Base-by-base conservation (phyloP, 1,140 invertebrate species). In the Hesperophylax magnus region DNA sequence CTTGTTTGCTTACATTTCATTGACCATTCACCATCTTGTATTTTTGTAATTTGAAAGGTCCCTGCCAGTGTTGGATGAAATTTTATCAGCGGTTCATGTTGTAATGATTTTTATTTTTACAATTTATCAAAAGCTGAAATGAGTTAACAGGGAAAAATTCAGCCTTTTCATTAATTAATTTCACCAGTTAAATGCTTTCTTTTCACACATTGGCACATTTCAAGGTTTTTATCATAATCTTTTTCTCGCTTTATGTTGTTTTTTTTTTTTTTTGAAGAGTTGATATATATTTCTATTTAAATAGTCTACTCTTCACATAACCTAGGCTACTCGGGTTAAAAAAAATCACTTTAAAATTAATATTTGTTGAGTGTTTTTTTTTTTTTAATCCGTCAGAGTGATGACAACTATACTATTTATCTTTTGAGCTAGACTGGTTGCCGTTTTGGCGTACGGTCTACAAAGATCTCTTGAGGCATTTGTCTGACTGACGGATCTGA, bases 401-500 rank as follows among this genome's bases (percentile, higher is more conserved):
- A 81, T 81, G 79, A 81, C 61, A 76, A 9, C 54, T 27, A 63
- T 60, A 65, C 79, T 81, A 81, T 53, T 47, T 52, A 34, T 39
- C 31, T 52, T 47, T 76, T 81, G 79, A 81, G 79, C 63, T 22
- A 67, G 27, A 56, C 60, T 65, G 63, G 7, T 39, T 47, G 53
- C 74, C 79, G 79, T 81, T 77, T 69, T 81, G 79, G 74, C n/a
- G 6, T 54, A 3, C 53, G 27, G 58, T 65, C 47, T 76, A n/a
- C 79, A 18, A 52, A 81, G 79, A 81, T 81, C 24, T 20, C 24
- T 31, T 47, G 79, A 81, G 79, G 79, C 79, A 81, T 81, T 81
- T 81, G 79, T 81, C 79, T 81, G 79, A 81, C 74, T 67, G 53
- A 54, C 69, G 24, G 67, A 14, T 22, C 15, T 39, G 56, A 54